Evolutionary conservation across 1,140 invertebrate genomes (phyloP), one percentile per base, ranked within the genome.

Genomic region (Zaprionus lachaisei): DNA sequence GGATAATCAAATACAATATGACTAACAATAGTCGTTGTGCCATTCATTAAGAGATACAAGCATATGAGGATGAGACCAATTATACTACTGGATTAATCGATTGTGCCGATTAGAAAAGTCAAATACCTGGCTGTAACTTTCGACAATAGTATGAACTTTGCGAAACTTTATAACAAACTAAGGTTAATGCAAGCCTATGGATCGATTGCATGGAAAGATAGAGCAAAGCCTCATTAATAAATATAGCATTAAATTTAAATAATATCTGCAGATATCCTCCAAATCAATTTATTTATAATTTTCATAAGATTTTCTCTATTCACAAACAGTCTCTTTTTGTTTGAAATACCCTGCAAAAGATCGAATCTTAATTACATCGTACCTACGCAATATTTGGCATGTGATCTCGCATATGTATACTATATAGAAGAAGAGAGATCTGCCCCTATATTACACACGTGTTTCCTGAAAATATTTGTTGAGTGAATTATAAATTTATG

Each of bases 401-500:
- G 47, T 51, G 47, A 49, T 58, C 41, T 47, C 44, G 31, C 15
- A 4, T 17, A 34, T 28, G 15, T 51, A 49, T 28, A 38, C 37
- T 51, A 15, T 38, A 34, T 31, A 9, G 7, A 11, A 34, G 7
- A 14, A 56, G 5, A 24, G 22, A 37, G 11, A 57, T 34, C 11
- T 38, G 7, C 7, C 7, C 5, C 6, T 15, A 38, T 2, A 58
- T n/a, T 5, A 2, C 26, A 71, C 72, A 64, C 60, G 72, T 69
- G 57, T 62, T 73, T 41, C 17, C n/a, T 17, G 55, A 24, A 84
- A 75, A 72, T 44, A 73, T 54, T 77, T 76, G 31, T 34, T 58
- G 65, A 83, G 68, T 70, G 28, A 72, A 81, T 71, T 81, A 70
- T 71, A 61, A 81, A 81, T 79, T 81, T 89, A 87, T 81, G 72